Percentiles rank a stretch among this genome's conserved stretches.
Conservation (phyloP, 2,797 vertebrate genomes). For the Peromyscus attwateri region DNA sequence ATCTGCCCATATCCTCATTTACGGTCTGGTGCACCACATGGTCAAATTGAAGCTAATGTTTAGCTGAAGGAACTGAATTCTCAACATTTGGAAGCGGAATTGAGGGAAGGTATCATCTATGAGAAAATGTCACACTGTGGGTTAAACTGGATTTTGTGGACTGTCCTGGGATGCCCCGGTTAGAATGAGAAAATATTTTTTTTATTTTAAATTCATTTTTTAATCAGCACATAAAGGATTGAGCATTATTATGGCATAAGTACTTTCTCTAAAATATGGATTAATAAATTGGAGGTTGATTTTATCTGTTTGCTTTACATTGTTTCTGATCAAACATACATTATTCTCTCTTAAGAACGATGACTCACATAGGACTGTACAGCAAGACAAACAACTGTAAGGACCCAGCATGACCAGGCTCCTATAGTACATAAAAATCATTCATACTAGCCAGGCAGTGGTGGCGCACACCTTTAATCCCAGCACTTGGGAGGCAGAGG, state of each 20-base stretch:
- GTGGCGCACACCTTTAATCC: not conserved
- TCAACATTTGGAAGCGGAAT: not conserved
- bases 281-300: not conserved
- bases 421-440: not conserved
- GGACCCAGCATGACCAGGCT: not conserved
- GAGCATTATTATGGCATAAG: not conserved
- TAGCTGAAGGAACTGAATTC: not conserved
- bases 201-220: not conserved
- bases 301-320: constrained; percentile 26
- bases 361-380: not conserved
- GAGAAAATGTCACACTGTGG: not conserved
- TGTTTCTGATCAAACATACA: not conserved
- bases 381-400: not conserved
- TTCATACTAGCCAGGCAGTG: not conserved
- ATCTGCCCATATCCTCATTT: not conserved
- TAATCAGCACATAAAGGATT: not conserved
- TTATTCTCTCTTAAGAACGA: constrained; percentile 39
- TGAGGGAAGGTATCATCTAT: not conserved
- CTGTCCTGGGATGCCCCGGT: not conserved
- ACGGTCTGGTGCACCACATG: not conserved
- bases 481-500: not conserved
- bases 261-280: not conserved
- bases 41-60: not conserved
- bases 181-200: not conserved
- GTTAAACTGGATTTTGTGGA: not conserved